A percentile compares a stretch with the other conserved stretches of the same genome.
Conservation (phyloP, 2,888 invertebrate species). For the Drosophila mimica region DNA sequence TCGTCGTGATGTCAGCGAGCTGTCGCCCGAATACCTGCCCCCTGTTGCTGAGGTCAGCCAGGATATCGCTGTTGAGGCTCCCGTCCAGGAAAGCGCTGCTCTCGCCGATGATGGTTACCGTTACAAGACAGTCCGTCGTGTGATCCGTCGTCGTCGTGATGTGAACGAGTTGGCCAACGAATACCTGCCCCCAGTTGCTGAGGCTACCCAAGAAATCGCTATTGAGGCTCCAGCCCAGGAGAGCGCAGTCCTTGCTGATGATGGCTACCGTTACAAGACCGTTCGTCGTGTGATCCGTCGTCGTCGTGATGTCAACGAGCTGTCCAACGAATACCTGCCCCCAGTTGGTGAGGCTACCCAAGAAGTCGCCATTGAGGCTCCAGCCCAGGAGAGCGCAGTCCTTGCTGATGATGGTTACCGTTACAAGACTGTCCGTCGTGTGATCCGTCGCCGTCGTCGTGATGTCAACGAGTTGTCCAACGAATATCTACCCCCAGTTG, state of each 20-base stretch:
- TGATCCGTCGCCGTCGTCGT: slow-evolving; percentile 75
- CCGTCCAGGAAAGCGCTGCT: slow-evolving; percentile 34
- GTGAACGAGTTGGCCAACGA: slow-evolving; percentile 65
- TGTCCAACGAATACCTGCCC: slow-evolving; percentile 54
- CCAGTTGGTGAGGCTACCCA: slow-evolving; percentile 49
- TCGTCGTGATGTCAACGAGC: slow-evolving; percentile 58
- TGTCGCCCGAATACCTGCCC: slow-evolving; percentile 73
- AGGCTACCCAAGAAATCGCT: slow-evolving; percentile 21
- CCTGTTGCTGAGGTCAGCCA: slow-evolving; percentile 48
- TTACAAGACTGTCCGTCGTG: slow-evolving; percentile 74
- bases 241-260: slow-evolving; percentile 48
- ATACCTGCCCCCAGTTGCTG: slow-evolving; percentile 49
- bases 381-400: slow-evolving; percentile 52
- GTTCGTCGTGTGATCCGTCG: slow-evolving; percentile 63
- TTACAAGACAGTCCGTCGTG: slow-evolving; percentile 74
- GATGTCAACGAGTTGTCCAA: slow-evolving; percentile 71
- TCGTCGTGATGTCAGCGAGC: slow-evolving; percentile 76
- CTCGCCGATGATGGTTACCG: slow-evolving; percentile 75
- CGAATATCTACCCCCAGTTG: slow-evolving; percentile 75
- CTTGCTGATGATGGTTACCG: slow-evolving; percentile 73
- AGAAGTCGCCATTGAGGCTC: slow-evolving; percentile 32
- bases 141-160: slow-evolving; percentile 76
- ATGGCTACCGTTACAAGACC: slow-evolving; percentile 70
- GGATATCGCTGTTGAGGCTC: slow-evolving; percentile 33
- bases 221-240: slow-evolving; percentile 34